A percentile compares a stretch with the other conserved stretches of the same genome.
Conservation (phyloP, 2,888 invertebrate species). For the Drosophila demipolita region DNA sequence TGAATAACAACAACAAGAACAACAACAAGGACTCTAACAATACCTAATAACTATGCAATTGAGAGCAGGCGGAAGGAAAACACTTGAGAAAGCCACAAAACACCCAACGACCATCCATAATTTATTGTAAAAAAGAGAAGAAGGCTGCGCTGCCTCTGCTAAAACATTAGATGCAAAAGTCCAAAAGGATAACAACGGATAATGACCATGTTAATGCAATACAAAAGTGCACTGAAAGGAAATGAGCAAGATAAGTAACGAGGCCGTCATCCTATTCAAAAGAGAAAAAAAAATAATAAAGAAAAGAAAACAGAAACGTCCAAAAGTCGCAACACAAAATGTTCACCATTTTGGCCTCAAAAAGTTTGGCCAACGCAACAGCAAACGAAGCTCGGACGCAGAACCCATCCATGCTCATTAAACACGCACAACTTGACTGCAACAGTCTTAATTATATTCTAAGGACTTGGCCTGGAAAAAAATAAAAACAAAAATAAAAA, state of each 20-base stretch:
- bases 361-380: slow-evolving; percentile 48
- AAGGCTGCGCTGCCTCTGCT: not conserved
- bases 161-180: slow-evolving; percentile 62
- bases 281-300: slow-evolving; percentile 4
- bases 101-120: slow-evolving; percentile 24
- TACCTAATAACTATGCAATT: slow-evolving; percentile 70
- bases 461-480: slow-evolving; percentile 50
- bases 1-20: slow-evolving; percentile 24
- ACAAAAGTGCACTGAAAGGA: slow-evolving; percentile 79
- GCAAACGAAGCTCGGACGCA: slow-evolving; percentile 51
- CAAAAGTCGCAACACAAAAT: slow-evolving; percentile 36
- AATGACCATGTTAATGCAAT: slow-evolving; percentile 80
- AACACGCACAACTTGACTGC: slow-evolving; percentile 72
- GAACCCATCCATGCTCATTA: slow-evolving; percentile 66
- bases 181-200: slow-evolving; percentile 62
- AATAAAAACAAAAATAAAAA: slow-evolving; percentile 21
- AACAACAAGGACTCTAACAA: slow-evolving; percentile 32
- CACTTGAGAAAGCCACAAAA: slow-evolving; percentile 46
- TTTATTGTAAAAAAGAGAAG: slow-evolving; percentile 34
- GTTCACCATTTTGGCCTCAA: slow-evolving; percentile 17
- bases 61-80: slow-evolving; percentile 59
- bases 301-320: slow-evolving; percentile 18
- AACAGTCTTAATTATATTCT: slow-evolving; percentile 76
- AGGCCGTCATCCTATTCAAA: slow-evolving; percentile 26
- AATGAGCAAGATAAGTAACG: slow-evolving; percentile 77